phyloP scores from a whole-genome alignment of 2,888 invertebrate genomes.

The Atrina japonica region DNA sequence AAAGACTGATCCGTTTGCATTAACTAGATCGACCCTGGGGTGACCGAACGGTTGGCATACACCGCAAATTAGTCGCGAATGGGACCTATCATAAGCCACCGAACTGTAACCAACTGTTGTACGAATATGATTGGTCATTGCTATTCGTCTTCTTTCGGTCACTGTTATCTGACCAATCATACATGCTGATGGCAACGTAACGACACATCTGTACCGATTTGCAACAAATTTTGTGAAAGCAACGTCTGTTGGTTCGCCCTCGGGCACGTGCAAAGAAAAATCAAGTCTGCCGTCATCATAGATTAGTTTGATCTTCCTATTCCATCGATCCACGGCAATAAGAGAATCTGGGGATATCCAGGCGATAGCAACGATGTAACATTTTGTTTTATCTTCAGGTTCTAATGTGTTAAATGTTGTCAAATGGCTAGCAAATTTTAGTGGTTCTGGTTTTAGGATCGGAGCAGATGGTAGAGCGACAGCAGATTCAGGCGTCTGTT shows the following conservation, averaged over 20 bases:
- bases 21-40: conserved; percentile 51
- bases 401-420: conserved; percentile 8
- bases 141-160: background rate
- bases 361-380: conserved; percentile 22
- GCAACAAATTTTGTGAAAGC: conserved; percentile 3
- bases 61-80: conserved; percentile 49
- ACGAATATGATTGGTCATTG: background rate
- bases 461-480: background rate
- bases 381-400: conserved; percentile 8
- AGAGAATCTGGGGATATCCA: conserved; percentile 26
- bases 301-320: conserved; percentile 28
- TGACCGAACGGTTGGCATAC: conserved; percentile 56
- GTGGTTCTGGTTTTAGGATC: background rate
- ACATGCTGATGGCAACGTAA: conserved; percentile 13
- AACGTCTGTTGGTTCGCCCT: conserved; percentile 31
- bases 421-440: background rate
- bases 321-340: conserved; percentile 33
- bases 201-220: background rate
- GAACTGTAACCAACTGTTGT: conserved; percentile 25
- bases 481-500: too few species aligned
- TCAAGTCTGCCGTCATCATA: conserved; percentile 3
- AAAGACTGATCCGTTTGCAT: conserved; percentile 18
- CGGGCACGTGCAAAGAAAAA: background rate
- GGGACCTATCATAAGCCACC: conserved; percentile 18
- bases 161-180: conserved; percentile 5